Conservation (phyloP, 2,113 vertebrate genomes). For the Brevimyrus niger region DNA sequence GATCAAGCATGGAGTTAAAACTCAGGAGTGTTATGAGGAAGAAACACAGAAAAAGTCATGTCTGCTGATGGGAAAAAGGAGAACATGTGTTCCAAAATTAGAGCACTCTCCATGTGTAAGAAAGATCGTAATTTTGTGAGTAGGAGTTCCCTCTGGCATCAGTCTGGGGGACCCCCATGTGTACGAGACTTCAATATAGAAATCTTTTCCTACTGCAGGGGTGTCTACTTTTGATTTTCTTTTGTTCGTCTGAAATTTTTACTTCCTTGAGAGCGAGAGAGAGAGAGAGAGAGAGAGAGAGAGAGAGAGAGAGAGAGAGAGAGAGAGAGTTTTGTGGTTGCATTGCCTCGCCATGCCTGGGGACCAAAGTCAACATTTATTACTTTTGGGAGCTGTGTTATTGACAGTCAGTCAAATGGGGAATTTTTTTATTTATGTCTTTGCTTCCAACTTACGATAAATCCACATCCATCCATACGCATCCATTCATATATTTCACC, state of each 20-base stretch:
- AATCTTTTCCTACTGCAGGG: background rate
- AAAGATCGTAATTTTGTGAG: background rate
- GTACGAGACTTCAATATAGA: background rate
- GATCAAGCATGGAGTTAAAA: background rate
- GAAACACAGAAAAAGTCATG: background rate
- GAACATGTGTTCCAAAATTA: background rate
- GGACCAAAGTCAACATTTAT: slow-evolving; percentile 3
- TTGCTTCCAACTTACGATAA: background rate
- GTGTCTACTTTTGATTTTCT: background rate
- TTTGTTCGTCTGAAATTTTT: background rate
- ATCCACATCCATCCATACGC: background rate
- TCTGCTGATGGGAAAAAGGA: background rate
- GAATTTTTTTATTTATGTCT: background rate
- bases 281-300: background rate
- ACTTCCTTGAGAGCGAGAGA: background rate
- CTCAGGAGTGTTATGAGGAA: background rate
- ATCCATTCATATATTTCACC: background rate
- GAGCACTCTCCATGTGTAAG: background rate
- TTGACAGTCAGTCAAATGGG: background rate
- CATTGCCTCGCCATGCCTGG: background rate
- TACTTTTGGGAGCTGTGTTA: background rate
- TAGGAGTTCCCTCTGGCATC: background rate
- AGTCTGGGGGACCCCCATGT: background rate
- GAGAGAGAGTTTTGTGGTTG: background rate
- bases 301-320: background rate